Percentiles rank a stretch among this genome's conserved stretches.
phyloP scores from a whole-genome alignment of 2,113 vertebrate species.

The Loxodonta africana region DNA sequence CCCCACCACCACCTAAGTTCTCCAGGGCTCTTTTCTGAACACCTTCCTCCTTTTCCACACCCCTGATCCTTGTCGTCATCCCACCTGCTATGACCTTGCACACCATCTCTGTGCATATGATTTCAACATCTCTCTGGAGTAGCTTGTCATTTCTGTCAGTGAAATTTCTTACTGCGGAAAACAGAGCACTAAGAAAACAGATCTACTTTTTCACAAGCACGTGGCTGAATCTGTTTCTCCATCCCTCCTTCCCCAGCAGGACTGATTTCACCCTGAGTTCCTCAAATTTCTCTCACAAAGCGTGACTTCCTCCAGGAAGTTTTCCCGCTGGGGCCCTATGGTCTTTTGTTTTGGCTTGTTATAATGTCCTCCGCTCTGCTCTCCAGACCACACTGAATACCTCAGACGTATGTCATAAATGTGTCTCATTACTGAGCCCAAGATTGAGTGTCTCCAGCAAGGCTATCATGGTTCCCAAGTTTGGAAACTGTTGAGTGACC shows the following conservation, averaged over 20 bases:
- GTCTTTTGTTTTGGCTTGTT: not conserved
- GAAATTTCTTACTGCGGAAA: not conserved
- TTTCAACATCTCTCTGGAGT: constrained; percentile 3
- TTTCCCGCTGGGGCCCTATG: not conserved
- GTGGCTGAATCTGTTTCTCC: not conserved
- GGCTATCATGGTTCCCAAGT: not conserved
- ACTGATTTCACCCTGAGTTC: not conserved
- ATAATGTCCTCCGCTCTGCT: not conserved
- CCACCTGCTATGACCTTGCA: not conserved
- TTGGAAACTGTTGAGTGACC: not conserved
- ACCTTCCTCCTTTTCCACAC: not conserved
- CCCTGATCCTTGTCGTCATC: not conserved
- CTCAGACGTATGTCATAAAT: not conserved
- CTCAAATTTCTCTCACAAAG: not conserved
- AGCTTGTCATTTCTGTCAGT: not conserved
- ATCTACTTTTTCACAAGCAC: not conserved
- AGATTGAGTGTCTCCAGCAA: not conserved
- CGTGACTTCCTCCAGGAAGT: not conserved
- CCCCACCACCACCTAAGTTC: not conserved
- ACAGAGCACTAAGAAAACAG: not conserved
- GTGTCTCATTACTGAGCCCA: not conserved
- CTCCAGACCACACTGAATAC: not conserved
- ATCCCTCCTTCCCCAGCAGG: not conserved
- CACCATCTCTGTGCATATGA: not conserved
- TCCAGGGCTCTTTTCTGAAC: not conserved